A percentile compares a stretch with the other conserved stretches of the same genome.
phyloP scores from a whole-genome alignment of 30 jellyfish, hydroid and myxozoan genomes.

The Aurelia coerulea region DNA sequence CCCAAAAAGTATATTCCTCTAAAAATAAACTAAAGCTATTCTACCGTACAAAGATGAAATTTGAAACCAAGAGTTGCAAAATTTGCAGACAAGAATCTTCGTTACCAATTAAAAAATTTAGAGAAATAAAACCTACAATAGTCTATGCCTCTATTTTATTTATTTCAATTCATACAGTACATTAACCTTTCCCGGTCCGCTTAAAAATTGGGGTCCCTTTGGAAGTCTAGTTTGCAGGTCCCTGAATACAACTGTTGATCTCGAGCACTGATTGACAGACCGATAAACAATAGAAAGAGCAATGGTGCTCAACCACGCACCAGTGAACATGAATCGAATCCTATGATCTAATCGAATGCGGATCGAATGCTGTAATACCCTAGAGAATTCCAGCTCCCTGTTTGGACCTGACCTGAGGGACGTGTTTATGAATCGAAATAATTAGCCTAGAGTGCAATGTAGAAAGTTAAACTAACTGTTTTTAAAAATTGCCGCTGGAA shows the following conservation, averaged over 20 bases:
- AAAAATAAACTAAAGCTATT: too few relatives aligned
- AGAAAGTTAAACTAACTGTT: background rate
- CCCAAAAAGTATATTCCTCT: too few relatives aligned
- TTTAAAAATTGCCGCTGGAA: background rate
- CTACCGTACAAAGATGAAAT: too few relatives aligned
- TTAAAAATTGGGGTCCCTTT: too few relatives aligned
- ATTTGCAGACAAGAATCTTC: too few relatives aligned
- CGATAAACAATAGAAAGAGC: constrained; percentile 16
- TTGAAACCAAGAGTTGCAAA: too few relatives aligned
- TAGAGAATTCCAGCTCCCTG: constrained; percentile 44
- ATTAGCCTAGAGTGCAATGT: constrained; percentile 15
- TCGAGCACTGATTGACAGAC: constrained; percentile 29
- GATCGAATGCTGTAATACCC: constrained; percentile 62
- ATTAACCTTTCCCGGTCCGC: background rate
- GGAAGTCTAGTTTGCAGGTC: constrained; percentile 20
- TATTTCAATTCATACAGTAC: too few relatives aligned
- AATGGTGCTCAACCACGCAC: constrained; percentile 56
- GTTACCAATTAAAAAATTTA: too few relatives aligned
- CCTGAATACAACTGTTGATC: constrained; percentile 38
- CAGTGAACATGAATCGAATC: constrained; percentile 45
- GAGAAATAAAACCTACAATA: too few relatives aligned
- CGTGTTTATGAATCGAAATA: constrained; percentile 29
- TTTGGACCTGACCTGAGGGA: constrained; percentile 71
- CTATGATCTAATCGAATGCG: constrained; percentile 75
- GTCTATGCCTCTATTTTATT: too few relatives aligned